These are phyloP conservation scores for Falco cherrug DNA, from an alignment of 2,797 vertebrate species.

Conservation along the genomic window DNA sequence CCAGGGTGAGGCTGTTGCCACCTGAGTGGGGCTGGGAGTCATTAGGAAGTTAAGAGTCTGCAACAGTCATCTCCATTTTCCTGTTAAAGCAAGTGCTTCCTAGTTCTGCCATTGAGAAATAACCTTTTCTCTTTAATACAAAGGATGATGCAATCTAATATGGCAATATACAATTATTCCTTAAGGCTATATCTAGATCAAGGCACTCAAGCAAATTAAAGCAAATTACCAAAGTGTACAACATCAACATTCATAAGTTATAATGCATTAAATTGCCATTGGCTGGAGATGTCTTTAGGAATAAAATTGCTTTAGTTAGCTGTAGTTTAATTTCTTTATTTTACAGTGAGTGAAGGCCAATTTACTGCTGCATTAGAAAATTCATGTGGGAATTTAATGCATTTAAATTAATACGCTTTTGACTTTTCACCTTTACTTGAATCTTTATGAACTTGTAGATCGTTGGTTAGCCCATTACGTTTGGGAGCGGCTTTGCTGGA, in stretches of 20 bases:
- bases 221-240: constrained; percentile 46
- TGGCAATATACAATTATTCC: constrained; percentile 21
- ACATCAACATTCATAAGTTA: constrained; percentile 55
- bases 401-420: constrained; percentile 22
- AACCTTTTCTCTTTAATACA: constrained; percentile 27
- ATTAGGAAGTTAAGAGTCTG: not conserved
- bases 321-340: constrained; percentile 40
- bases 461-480: not conserved
- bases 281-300: constrained; percentile 38
- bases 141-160: constrained; percentile 16
- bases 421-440: constrained; percentile 19
- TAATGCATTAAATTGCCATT: constrained; percentile 47
- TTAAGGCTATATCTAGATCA: constrained; percentile 50
- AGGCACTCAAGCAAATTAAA: constrained; percentile 53
- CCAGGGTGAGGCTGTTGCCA: not conserved
- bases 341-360: constrained; percentile 33
- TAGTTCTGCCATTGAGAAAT: not conserved
- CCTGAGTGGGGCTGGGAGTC: not conserved
- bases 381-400: not conserved
- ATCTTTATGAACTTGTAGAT: not conserved
- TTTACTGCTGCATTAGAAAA: constrained; percentile 3
- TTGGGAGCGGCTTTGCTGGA: not conserved
- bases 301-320: constrained; percentile 29
- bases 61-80: not conserved
- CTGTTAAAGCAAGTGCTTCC: not conserved